phyloP scores from a whole-genome alignment of 2,113 vertebrate species.

The Melanerpes formicivorus region DNA sequence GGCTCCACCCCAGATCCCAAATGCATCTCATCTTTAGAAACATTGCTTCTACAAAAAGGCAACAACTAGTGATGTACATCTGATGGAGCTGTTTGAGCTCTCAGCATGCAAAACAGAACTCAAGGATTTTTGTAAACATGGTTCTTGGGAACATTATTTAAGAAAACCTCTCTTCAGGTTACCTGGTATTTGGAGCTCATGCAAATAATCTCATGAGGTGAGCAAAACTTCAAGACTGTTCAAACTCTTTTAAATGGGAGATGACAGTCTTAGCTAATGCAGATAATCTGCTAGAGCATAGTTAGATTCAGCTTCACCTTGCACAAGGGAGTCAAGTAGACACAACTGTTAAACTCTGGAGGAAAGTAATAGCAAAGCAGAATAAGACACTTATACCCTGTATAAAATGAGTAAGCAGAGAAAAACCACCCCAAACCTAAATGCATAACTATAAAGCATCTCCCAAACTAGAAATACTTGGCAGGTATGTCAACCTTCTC shows the following conservation, averaged over 20 bases:
- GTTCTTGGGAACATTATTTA: neutral
- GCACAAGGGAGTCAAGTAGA: neutral
- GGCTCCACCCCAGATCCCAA: neutral
- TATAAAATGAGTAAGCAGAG: rapidly evolving
- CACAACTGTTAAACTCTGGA: neutral
- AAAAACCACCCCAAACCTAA: neutral
- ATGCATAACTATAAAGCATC: neutral
- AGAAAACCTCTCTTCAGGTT: neutral
- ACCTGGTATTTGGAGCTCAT: neutral
- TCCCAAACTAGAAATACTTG: neutral
- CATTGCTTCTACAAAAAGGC: neutral
- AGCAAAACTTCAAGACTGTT: neutral
- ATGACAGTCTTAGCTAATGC: neutral
- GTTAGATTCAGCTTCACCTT: neutral
- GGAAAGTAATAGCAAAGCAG: neutral
- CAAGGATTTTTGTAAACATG: neutral
- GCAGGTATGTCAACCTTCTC: neutral
- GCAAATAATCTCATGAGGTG: neutral
- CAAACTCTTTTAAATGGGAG: neutral
- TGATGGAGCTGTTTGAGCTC: neutral
- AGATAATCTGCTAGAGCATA: neutral
- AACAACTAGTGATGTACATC: neutral
- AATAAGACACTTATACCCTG: neutral
- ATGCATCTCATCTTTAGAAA: neutral
- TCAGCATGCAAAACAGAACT: neutral